phyloP scores from a whole-genome alignment of 2,888 invertebrate genomes.

The Metalampra italica region DNA sequence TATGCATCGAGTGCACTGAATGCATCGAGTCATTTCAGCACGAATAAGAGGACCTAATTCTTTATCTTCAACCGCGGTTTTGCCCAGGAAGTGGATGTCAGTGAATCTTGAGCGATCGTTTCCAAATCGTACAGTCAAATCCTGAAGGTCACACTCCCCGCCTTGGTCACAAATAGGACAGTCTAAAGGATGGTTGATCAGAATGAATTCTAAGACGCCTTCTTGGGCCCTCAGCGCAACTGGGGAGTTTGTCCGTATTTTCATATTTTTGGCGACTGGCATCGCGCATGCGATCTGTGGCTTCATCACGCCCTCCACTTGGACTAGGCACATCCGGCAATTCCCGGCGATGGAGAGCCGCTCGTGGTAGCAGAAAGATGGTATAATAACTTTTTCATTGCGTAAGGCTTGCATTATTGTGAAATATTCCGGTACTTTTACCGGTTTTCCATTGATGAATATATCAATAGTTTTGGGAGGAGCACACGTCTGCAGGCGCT shows the following conservation, averaged over 20 bases:
- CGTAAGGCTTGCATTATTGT: constrained; percentile 88
- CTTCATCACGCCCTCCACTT: constrained; percentile 96
- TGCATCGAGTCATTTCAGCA: constrained; percentile 98
- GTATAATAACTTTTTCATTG: constrained; percentile 73
- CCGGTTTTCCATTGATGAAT: constrained; percentile 96
- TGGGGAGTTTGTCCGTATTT: constrained; percentile 96
- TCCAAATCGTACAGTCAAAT: constrained; percentile 98
- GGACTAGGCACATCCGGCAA: constrained; percentile 99
- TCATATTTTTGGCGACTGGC: constrained; percentile 98
- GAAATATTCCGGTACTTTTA: constrained; percentile 94
- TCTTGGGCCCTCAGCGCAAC: constrained; percentile 83
- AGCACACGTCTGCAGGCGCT: too few relatives aligned
- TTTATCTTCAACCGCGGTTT: constrained; percentile 97
- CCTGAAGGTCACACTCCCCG: constrained; percentile 95
- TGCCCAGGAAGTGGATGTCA: constrained; percentile 93
- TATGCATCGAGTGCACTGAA: constrained; percentile 98
- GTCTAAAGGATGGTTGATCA: constrained; percentile 98
- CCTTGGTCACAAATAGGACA: constrained; percentile 99
- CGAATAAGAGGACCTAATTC: constrained; percentile 97
- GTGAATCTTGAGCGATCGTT: constrained; percentile 94
- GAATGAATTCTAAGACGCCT: constrained; percentile 96
- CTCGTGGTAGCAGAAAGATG: constrained; percentile 99
- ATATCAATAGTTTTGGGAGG: constrained; percentile 71
- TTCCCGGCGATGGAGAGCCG: constrained; percentile 98
- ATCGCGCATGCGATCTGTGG: constrained; percentile 99